Conservation (phyloP, 1,140 invertebrate genomes). For the Ips typographus region DNA sequence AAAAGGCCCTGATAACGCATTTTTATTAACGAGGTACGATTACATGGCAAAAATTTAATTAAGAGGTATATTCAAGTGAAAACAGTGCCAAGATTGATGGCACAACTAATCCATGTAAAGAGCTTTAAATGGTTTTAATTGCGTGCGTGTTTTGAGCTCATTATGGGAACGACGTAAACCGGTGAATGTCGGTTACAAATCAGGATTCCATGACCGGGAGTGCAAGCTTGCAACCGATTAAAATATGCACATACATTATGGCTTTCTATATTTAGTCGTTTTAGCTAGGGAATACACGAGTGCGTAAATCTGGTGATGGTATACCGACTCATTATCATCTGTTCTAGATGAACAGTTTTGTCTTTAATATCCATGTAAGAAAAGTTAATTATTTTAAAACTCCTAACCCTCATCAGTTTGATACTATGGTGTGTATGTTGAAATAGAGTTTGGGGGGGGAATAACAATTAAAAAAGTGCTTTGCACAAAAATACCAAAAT, state of each 20-base stretch:
- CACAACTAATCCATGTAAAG: constrained; percentile 33
- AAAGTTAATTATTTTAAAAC: too few species aligned
- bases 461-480: too few species aligned
- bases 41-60: constrained; percentile 30
- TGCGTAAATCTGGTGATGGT: too few species aligned
- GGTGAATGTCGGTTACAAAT: constrained; percentile 28
- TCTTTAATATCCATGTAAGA: too few species aligned
- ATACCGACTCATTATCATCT: too few species aligned
- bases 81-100: constrained; percentile 31
- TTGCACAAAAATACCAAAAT: too few species aligned
- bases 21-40: constrained; percentile 3
- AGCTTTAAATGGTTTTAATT: constrained; percentile 36
- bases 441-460: too few species aligned
- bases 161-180: constrained; percentile 26
- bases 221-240: neutral
- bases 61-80: constrained; percentile 23
- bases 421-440: too few species aligned
- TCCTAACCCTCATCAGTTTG: too few species aligned
- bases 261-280: neutral
- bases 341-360: too few species aligned
- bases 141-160: constrained; percentile 30
- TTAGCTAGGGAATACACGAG: too few species aligned
- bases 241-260: constrained; percentile 2
- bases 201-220: constrained; percentile 22
- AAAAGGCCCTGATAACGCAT: neutral